These are phyloP conservation scores for Chascanopsetta lugubris DNA, from an alignment of 2,113 vertebrate species.

Conservation along the genomic window DNA sequence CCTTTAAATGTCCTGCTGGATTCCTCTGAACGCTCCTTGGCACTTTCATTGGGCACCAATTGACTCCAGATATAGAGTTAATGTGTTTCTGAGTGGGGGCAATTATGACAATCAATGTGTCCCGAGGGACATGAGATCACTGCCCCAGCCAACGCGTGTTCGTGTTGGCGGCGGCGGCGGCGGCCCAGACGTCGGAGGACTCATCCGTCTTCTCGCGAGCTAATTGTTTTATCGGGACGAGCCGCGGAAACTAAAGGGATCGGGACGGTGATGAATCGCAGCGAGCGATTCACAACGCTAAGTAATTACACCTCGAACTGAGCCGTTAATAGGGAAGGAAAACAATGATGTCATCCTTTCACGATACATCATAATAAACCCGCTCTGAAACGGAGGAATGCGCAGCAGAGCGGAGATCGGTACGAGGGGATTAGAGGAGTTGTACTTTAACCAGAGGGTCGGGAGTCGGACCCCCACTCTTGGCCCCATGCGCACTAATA, in stretches of 20 bases:
- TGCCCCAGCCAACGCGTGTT: too few relatives aligned
- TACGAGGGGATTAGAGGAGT: too few relatives aligned
- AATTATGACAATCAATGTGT: slow-evolving; percentile 74
- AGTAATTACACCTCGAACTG: slow-evolving; percentile 40
- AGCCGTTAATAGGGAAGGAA: slow-evolving; percentile 52
- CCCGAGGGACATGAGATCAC: slow-evolving; percentile 58
- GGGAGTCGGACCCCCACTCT: too few relatives aligned
- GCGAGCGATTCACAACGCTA: slow-evolving; percentile 11
- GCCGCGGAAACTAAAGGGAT: slow-evolving; percentile 22
- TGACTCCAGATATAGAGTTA: slow-evolving; percentile 65
- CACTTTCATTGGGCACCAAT: slow-evolving; percentile 67
- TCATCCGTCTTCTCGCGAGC: slow-evolving; percentile 37
- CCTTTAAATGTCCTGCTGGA: too few relatives aligned
- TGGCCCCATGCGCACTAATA: too few relatives aligned
- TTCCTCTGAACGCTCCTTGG: slow-evolving; percentile 44
- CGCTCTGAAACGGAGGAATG: slow-evolving; percentile 19
- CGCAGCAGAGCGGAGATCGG: too few relatives aligned
- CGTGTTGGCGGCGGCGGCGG: slow-evolving; percentile 57
- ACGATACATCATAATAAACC: slow-evolving; percentile 29
- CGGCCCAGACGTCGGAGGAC: slow-evolving; percentile 32
- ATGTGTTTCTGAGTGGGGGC: slow-evolving; percentile 69
- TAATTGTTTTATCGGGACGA: slow-evolving; percentile 69
- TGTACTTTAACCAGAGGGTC: too few relatives aligned
- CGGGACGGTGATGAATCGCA: slow-evolving; percentile 46
- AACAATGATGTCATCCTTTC: slow-evolving; percentile 59